A percentile compares a stretch with the other conserved stretches of the same genome.
These are phyloP conservation scores for Cepaea hortensis DNA, from an alignment of 2,888 invertebrate species.

Conservation along the genomic window DNA sequence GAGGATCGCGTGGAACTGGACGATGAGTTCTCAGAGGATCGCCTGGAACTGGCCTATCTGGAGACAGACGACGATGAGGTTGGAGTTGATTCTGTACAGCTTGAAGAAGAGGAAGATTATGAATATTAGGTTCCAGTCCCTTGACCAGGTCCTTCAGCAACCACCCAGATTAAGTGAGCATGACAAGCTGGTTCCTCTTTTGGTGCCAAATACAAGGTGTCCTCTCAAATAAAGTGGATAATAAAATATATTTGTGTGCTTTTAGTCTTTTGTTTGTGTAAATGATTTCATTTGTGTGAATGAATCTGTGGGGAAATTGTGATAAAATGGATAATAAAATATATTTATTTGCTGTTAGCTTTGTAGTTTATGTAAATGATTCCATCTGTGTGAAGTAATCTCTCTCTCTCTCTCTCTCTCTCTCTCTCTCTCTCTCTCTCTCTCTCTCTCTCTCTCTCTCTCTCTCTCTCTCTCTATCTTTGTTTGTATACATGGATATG, in stretches of 20 bases:
- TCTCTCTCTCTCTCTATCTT: too few species aligned
- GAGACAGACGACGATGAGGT: constrained; percentile 67
- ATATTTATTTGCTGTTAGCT: too few species aligned
- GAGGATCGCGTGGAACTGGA: too few species aligned
- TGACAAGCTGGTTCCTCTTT: background rate
- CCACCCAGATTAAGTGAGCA: background rate
- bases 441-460: too few species aligned
- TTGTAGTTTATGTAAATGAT: background rate
- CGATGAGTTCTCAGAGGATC: constrained; percentile 57
- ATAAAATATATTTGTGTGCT: background rate
- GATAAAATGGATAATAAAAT: background rate
- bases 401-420: too few species aligned
- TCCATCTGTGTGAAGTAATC: background rate
- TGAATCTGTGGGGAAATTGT: background rate
- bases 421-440: too few species aligned
- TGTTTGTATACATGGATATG: too few species aligned
- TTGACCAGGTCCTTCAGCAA: background rate
- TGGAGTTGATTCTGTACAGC: constrained; percentile 55
- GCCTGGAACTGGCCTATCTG: constrained; percentile 58
- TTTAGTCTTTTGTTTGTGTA: background rate
- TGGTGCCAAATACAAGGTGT: too few species aligned
- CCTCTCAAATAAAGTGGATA: constrained; percentile 1
- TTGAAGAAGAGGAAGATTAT: constrained; percentile 50
- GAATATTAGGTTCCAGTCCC: constrained; percentile 47
- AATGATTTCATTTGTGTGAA: background rate